Base-by-base conservation (phyloP, 2,888 invertebrate genomes). In the Yponomeuta malinellus region DNA sequence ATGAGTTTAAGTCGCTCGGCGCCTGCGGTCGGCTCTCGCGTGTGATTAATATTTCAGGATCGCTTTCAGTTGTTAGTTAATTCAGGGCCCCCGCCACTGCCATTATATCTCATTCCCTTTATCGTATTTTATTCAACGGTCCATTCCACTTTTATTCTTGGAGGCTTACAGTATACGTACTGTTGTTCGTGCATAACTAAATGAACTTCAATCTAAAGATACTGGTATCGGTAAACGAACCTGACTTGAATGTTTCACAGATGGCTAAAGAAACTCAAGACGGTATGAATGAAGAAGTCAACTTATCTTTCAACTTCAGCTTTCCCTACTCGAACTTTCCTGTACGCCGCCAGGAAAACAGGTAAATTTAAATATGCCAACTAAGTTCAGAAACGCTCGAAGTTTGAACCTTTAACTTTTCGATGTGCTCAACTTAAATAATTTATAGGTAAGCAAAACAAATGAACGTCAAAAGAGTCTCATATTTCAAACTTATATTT, bases 341-440 rank as follows among this genome's bases (percentile, higher is more conserved):
- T 6, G 76, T 82, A 0, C 80, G 81, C 10, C 91, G 90, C 5
- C 75, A 88, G 82, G 90, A 90, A 68, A 90, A 89, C 82, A 88
- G 88, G 91, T 90, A 69, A 15, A 65, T 3, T 43, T 43, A 43
- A 43, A 43, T 43, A 43, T 43, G 43, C 6, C 43, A 43, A 43
- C 43, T 43, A 43, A 43, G 5, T 43, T 43, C 6, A 43, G 43
- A 43, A 43, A 8, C 9, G 43, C 43, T 43, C 43, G 43, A 43
- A 43, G 43, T 43, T 43, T 43, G 8, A 43, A 43, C 43, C 0
- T 43, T 43, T 8, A 43, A 43, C 43, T 43, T 43, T 8, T 43
- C 43, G 8, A 43, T 43, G 43, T 43, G 5, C 43, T 43, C 43
- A 43, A 43, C 43, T 43, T 8, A 43, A 43, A 43, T 43, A 43